Conservation (phyloP, 2,113 vertebrate genomes). For the Psammodynastes pulverulentus region DNA sequence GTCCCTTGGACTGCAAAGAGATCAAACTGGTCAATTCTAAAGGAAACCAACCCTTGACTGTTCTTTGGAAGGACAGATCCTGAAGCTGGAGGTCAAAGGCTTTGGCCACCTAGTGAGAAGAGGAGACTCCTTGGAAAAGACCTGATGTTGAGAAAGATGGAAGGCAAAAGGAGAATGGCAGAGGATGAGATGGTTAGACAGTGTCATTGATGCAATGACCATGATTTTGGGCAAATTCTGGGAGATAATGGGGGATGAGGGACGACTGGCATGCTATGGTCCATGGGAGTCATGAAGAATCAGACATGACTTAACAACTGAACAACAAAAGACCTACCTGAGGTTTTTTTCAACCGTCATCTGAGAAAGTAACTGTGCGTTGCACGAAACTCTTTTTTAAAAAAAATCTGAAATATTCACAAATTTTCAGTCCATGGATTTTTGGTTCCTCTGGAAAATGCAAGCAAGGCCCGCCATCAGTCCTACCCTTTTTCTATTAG, state of each 20-base stretch:
- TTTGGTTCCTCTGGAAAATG: constrained; percentile 49
- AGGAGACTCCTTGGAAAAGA: too few species aligned
- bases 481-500: constrained; percentile 66
- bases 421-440: neutral
- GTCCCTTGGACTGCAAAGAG: too few species aligned
- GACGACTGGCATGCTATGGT: neutral
- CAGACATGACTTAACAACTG: neutral
- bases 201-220: too few species aligned
- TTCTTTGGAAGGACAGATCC: neutral
- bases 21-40: too few species aligned
- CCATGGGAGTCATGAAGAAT: neutral
- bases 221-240: too few species aligned
- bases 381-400: neutral
- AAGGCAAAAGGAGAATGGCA: neutral
- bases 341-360: neutral
- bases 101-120: neutral
- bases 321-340: neutral
- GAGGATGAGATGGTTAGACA: too few species aligned
- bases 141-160: neutral
- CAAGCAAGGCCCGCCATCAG: constrained; percentile 41
- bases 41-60: too few species aligned
- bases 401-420: neutral
- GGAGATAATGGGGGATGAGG: neutral
- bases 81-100: neutral
- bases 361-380: neutral